These are phyloP conservation scores for Oasisia sp. DNA, from an alignment of 2,888 invertebrate species.

Conservation along the genomic window DNA sequence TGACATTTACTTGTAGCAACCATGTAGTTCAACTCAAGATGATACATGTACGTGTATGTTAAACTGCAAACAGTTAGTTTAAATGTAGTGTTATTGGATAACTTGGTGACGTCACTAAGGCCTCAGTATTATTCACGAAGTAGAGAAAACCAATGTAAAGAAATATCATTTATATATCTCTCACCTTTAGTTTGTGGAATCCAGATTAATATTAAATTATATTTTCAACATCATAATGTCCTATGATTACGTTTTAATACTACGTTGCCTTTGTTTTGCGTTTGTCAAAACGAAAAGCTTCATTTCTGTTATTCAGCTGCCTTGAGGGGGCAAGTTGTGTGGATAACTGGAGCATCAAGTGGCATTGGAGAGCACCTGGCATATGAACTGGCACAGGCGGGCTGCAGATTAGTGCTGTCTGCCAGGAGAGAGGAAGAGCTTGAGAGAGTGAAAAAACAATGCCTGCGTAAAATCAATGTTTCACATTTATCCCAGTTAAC, in stretches of 20 bases:
- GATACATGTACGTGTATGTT: background rate
- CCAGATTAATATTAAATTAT: background rate
- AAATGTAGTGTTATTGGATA: no score
- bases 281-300: background rate
- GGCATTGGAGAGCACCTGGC: constrained; percentile 84
- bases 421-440: constrained; percentile 75
- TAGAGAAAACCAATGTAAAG: no score
- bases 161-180: background rate
- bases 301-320: constrained; percentile 62
- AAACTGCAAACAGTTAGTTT: no score
- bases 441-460: constrained; percentile 73
- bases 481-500: background rate
- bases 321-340: constrained; percentile 78
- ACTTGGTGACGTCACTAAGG: no score
- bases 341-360: constrained; percentile 86
- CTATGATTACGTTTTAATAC: background rate
- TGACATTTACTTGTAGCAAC: background rate
- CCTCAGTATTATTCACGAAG: no score
- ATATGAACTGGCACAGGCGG: constrained; percentile 73
- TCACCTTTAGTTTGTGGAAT: no score
- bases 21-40: background rate
- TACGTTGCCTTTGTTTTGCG: background rate
- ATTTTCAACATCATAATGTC: background rate
- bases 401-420: constrained; percentile 76
- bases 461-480: constrained; percentile 5